These are phyloP conservation scores for Lucilia sericata DNA, from an alignment of 1,140 invertebrate species.

Conservation along the genomic window DNA sequence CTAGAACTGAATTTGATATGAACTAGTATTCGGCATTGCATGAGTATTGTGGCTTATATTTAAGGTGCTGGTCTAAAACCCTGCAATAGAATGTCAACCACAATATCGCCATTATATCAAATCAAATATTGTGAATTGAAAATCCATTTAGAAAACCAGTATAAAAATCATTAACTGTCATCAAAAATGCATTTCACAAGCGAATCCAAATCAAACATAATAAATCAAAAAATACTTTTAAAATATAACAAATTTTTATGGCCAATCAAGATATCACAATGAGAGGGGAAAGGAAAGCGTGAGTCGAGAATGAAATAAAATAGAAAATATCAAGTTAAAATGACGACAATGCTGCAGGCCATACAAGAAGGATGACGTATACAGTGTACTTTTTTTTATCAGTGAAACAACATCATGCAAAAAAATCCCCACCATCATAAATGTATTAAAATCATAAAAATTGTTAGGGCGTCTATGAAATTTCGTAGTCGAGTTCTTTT, in stretches of 20 bases:
- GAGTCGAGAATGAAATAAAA: background rate
- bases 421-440: constrained; percentile 4
- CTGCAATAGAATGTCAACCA: too few relatives aligned
- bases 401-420: constrained; percentile 1
- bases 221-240: too few relatives aligned
- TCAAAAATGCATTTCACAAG: constrained; percentile 43
- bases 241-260: constrained; percentile 42
- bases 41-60: too few relatives aligned
- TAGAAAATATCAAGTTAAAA: constrained; percentile 11
- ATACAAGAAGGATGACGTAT: background rate
- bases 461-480: constrained; percentile 3
- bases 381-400: background rate
- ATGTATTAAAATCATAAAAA: constrained; percentile 7
- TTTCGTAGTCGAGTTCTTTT: background rate
- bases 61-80: too few relatives aligned
- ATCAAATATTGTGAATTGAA: too few relatives aligned
- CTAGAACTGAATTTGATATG: too few relatives aligned
- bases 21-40: too few relatives aligned
- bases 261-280: constrained; percentile 38
- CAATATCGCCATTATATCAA: too few relatives aligned
- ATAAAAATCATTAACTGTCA: constrained; percentile 44
- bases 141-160: background rate
- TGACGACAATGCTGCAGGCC: background rate
- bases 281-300: background rate
- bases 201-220: constrained; percentile 12